Evolutionary conservation across 64 coral and sea anemone species (phyloP).

Genomic region (Catalaphyllia jardinei): DNA sequence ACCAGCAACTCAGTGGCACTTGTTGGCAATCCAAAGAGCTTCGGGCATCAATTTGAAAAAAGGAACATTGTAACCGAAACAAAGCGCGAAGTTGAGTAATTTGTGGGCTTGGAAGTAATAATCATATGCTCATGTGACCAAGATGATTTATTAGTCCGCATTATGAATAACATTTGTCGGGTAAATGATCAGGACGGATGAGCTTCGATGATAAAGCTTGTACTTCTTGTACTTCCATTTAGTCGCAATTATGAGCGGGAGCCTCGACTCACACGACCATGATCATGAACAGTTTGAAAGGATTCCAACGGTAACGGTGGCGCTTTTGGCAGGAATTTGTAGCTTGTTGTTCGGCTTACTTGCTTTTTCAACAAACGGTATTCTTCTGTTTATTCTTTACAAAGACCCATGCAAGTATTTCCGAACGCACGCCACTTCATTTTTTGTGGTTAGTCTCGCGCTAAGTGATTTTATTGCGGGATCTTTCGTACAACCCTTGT

Average conservation of each 20-base stretch:
- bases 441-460: conserved; percentile 44
- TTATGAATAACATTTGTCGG: background rate
- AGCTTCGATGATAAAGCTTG: background rate
- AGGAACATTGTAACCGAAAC: too few species aligned
- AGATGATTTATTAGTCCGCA: background rate
- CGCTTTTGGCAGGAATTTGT: conserved; percentile 10
- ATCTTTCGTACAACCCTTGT: conserved; percentile 59
- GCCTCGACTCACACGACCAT: background rate
- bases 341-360: conserved; percentile 41
- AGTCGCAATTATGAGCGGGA: background rate
- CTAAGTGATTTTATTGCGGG: conserved; percentile 71
- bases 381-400: conserved; percentile 61
- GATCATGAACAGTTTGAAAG: background rate
- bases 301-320: background rate
- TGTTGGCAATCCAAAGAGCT: background rate
- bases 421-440: too few species aligned
- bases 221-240: background rate
- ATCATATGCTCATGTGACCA: background rate
- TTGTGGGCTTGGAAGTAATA: background rate
- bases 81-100: background rate
- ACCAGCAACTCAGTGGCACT: too few species aligned
- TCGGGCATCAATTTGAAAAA: background rate
- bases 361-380: conserved; percentile 39
- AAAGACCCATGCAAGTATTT: conserved; percentile 66
- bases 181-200: background rate